These are phyloP conservation scores for Chanos chanos DNA, from an alignment of 2,797 vertebrate genomes.

Conservation along the genomic window DNA sequence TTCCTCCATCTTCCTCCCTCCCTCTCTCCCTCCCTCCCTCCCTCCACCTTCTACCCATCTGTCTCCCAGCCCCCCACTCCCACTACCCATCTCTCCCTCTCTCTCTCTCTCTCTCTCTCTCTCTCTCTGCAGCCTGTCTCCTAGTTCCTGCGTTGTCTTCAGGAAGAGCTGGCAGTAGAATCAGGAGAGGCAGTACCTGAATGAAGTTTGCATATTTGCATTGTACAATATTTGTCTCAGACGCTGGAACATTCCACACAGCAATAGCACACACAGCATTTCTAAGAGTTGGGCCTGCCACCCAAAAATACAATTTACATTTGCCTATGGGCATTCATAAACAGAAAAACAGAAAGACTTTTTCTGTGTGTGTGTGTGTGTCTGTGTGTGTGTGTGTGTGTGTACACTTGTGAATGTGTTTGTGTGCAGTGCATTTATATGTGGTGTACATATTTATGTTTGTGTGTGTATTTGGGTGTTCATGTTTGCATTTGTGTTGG, in stretches of 20 bases:
- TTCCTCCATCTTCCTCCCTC: conserved; percentile 30
- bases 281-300: no score
- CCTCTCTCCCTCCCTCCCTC: conserved; percentile 52
- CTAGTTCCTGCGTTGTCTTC: conserved; percentile 18
- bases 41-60: conserved; percentile 44
- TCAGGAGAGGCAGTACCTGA: conserved; percentile 17
- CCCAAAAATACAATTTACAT: no score
- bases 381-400: conserved; percentile 8
- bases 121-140: conserved; percentile 35
- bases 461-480: background rate
- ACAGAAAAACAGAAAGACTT: background rate
- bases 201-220: conserved; percentile 44
- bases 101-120: conserved; percentile 43
- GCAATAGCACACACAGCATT: conserved; percentile 12
- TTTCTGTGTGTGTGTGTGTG: conserved; percentile 9
- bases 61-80: conserved; percentile 25
- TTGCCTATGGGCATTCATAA: no score
- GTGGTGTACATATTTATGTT: conserved; percentile 5
- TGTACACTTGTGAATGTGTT: conserved; percentile 2
- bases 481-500: background rate
- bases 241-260: conserved; percentile 24
- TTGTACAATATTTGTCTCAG: conserved; percentile 25
- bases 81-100: conserved; percentile 28
- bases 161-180: conserved; percentile 22
- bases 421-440: background rate